A percentile compares a stretch with the other conserved stretches of the same genome.
Conservation (phyloP, 1,140 invertebrate species). For the Euglossa dilemma region DNA sequence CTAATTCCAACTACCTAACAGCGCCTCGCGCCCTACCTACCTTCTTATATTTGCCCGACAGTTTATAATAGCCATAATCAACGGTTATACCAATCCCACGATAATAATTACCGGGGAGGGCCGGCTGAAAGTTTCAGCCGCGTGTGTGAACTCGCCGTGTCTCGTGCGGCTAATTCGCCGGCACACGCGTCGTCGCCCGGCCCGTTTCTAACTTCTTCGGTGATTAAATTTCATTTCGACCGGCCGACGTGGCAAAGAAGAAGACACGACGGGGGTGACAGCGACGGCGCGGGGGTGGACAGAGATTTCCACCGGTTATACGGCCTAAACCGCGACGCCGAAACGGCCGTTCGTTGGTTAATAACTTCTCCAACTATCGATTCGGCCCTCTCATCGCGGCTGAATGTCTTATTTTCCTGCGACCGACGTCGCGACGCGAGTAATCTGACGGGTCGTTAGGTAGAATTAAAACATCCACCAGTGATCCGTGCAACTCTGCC, state of each 20-base stretch:
- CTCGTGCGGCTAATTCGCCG: slow-evolving; percentile 68
- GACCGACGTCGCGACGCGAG: too few relatives aligned
- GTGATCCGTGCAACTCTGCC: background rate
- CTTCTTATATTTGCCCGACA: slow-evolving; percentile 80
- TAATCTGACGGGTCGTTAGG: slow-evolving; percentile 12
- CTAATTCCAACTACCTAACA: slow-evolving; percentile 78
- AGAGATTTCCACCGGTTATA: background rate
- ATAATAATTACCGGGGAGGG: slow-evolving; percentile 75
- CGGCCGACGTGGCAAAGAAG: slow-evolving; percentile 20
- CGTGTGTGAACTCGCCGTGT: slow-evolving; percentile 55
- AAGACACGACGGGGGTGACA: slow-evolving; percentile 9
- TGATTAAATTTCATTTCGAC: slow-evolving; percentile 67
- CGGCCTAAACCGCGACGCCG: background rate
- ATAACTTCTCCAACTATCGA: slow-evolving; percentile 40
- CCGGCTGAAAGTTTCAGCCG: slow-evolving; percentile 19
- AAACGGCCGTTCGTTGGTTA: background rate
- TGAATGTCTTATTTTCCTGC: slow-evolving; percentile 10
- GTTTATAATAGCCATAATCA: slow-evolving; percentile 80
- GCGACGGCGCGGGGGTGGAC: background rate
- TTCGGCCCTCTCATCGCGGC: background rate
- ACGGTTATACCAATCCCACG: slow-evolving; percentile 76
- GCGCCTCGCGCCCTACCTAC: slow-evolving; percentile 61
- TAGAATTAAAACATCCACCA: background rate
- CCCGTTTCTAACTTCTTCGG: slow-evolving; percentile 44
- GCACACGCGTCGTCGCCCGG: slow-evolving; percentile 58